These are phyloP conservation scores for Tetrax tetrax DNA, from an alignment of 2,113 vertebrate species.

Conservation along the genomic window DNA sequence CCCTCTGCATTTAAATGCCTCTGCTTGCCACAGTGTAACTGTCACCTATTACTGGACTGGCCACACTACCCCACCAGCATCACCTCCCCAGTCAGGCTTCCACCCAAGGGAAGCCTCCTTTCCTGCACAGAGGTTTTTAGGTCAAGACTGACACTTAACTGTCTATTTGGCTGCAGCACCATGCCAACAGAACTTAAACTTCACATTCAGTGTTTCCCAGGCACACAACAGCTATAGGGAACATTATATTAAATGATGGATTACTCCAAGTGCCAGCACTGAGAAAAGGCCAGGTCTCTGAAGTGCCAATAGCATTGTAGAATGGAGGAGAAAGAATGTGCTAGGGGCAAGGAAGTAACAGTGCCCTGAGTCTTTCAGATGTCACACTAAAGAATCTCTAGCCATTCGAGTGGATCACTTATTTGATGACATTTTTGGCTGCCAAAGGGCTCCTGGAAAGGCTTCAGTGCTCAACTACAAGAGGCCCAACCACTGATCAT, in stretches of 20 bases:
- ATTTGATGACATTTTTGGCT: neutral
- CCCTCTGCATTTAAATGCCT: neutral
- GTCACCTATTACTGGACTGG: neutral
- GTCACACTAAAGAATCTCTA: neutral
- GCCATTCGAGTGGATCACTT: neutral
- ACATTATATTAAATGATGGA: neutral
- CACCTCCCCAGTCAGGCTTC: neutral
- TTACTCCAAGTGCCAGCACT: neutral
- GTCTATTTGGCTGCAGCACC: neutral
- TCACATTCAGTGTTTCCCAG: neutral
- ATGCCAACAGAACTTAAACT: neutral
- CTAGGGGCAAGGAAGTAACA: neutral
- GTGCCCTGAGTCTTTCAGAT: neutral
- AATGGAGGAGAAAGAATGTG: neutral
- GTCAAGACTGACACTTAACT: neutral
- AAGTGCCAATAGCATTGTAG: neutral
- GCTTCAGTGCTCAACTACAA: neutral
- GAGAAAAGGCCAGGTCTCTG: neutral
- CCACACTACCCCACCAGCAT: neutral
- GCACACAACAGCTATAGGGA: neutral
- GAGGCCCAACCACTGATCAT: too few relatives aligned
- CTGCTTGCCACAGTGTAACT: neutral
- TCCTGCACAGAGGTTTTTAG: neutral
- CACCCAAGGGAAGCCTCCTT: neutral
- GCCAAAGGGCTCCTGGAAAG: neutral